A percentile compares a stretch with the other conserved stretches of the same genome.
phyloP scores from a whole-genome alignment of 2,797 vertebrate species.

The Chelidonichthys spinosus region DNA sequence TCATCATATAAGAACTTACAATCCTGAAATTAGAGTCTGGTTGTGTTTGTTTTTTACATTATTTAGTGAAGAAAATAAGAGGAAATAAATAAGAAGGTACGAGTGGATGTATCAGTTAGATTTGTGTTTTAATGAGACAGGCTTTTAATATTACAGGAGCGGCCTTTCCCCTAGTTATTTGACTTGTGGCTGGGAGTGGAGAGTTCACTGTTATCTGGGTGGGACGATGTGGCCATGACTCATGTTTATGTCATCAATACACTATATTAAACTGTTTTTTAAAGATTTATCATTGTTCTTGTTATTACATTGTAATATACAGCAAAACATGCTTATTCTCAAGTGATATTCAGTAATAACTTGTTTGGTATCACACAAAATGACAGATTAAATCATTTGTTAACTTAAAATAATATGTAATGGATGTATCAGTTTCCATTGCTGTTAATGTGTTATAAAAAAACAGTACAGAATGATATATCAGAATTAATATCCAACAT shows the following conservation, averaged over 20 bases:
- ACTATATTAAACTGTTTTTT: no score
- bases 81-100: not conserved
- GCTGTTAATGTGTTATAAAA: not conserved
- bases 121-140: not conserved
- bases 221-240: not conserved
- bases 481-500: not conserved
- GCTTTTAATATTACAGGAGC: conserved; percentile 3
- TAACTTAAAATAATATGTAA: not conserved
- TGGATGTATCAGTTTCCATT: not conserved
- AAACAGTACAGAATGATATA: no score
- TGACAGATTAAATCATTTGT: not conserved
- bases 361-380: not conserved
- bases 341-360: not conserved
- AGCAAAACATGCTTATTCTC: not conserved
- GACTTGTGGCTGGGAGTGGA: conserved; percentile 12
- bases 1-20: no score
- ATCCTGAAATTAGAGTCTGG: not conserved
- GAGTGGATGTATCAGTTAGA: not conserved
- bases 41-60: not conserved
- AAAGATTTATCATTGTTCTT: no score
- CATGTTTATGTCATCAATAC: not conserved
- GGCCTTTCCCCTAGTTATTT: conserved; percentile 4
- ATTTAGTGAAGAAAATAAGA: not conserved
- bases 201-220: conserved; percentile 15
- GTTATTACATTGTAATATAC: not conserved